These are phyloP conservation scores for Avahi laniger DNA, from an alignment of 2,797 vertebrate genomes.

Conservation along the genomic window DNA sequence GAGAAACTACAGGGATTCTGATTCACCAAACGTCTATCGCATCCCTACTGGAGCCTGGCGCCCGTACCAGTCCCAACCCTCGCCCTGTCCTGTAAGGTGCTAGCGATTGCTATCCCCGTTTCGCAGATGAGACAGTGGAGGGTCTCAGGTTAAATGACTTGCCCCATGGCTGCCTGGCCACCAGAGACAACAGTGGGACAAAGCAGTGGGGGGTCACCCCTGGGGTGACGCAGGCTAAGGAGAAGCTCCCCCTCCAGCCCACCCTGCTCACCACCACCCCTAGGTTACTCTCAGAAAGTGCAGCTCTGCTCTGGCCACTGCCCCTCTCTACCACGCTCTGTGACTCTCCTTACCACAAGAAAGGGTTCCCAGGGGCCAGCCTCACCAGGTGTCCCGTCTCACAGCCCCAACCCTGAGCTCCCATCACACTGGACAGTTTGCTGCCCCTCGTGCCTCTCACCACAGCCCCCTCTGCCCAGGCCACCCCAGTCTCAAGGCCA, in stretches of 20 bases:
- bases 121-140: not conserved
- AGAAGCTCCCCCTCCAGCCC: not conserved
- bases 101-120: not conserved
- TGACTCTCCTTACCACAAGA: not conserved
- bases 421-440: not conserved
- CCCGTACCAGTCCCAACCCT: not conserved
- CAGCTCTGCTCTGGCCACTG: not conserved
- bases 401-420: not conserved
- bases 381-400: not conserved
- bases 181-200: not conserved
- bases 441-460: not conserved
- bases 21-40: not conserved
- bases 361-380: too few species aligned
- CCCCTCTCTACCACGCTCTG: not conserved
- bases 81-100: not conserved
- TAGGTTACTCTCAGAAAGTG: not conserved
- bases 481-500: not conserved
- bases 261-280: not conserved
- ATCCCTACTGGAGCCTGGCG: not conserved
- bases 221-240: not conserved
- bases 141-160: not conserved
- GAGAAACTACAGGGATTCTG: constrained; percentile 48
- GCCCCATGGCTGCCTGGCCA: not conserved
- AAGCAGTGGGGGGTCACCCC: not conserved
- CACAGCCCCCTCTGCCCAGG: not conserved